A percentile compares a stretch with the other conserved stretches of the same genome.
These are phyloP conservation scores for Drosophila willistoni DNA, from an alignment of 1,140 invertebrate genomes.

Conservation along the genomic window DNA sequence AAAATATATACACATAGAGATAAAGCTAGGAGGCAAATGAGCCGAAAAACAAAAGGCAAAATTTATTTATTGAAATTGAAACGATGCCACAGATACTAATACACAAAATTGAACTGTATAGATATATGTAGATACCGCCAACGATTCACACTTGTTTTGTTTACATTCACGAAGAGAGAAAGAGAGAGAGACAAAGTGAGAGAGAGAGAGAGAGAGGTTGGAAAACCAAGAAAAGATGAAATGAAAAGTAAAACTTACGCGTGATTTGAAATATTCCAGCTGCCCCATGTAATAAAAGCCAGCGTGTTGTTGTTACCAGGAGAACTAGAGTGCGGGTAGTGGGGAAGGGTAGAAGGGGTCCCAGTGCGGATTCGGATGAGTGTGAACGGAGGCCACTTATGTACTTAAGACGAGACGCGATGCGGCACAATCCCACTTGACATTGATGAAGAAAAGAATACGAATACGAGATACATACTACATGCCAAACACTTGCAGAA, in stretches of 20 bases:
- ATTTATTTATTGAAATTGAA: slow-evolving; percentile 4
- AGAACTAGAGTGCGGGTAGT: background rate
- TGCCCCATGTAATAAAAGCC: slow-evolving; percentile 49
- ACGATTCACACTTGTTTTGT: slow-evolving; percentile 7
- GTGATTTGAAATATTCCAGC: slow-evolving; percentile 71
- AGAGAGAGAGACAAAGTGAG: background rate
- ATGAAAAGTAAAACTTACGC: slow-evolving; percentile 30
- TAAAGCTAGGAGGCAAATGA: background rate
- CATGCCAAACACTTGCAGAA: no score
- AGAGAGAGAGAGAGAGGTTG: background rate
- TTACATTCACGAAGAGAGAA: background rate
- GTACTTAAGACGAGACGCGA: slow-evolving; percentile 39
- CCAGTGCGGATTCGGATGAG: background rate
- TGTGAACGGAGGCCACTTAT: slow-evolving; percentile 34
- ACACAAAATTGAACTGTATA: slow-evolving; percentile 4
- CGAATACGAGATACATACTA: slow-evolving; percentile 4
- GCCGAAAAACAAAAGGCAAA: background rate
- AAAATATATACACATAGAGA: background rate
- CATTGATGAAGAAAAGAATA: slow-evolving; percentile 52
- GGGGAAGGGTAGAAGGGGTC: no score
- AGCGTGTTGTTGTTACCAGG: background rate
- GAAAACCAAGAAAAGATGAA: slow-evolving; percentile 21
- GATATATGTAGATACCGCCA: background rate
- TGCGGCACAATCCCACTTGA: slow-evolving; percentile 60
- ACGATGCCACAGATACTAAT: slow-evolving; percentile 1